phyloP scores from a whole-genome alignment of 2,113 vertebrate species.

The Sciurus niger region DNA sequence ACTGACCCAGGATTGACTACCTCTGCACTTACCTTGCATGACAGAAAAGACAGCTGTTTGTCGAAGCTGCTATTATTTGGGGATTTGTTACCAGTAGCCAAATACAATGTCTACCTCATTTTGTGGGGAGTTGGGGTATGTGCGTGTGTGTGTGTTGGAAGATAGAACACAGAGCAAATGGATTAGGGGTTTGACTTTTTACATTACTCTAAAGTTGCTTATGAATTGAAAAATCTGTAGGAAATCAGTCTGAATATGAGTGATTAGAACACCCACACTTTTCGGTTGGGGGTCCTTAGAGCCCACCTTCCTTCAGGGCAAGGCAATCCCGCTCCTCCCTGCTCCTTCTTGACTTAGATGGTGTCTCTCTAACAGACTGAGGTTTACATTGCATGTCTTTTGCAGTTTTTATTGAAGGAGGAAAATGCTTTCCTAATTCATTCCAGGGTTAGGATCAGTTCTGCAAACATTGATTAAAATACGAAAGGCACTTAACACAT shows the following conservation, averaged over 20 bases:
- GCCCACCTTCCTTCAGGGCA: neutral
- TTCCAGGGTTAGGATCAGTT: slow-evolving; percentile 45
- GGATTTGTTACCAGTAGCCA: neutral
- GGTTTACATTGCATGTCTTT: slow-evolving; percentile 18
- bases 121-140: neutral
- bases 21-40: neutral
- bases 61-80: neutral
- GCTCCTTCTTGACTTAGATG: neutral
- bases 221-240: neutral
- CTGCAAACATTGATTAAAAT: slow-evolving; percentile 42
- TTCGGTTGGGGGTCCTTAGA: neutral
- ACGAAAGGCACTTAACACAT: slow-evolving; percentile 60
- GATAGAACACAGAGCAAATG: neutral
- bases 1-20: neutral
- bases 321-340: neutral
- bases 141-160: neutral
- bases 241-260: neutral
- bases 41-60: neutral
- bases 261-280: neutral
- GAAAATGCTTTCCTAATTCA: slow-evolving; percentile 34
- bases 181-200: neutral
- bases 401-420: slow-evolving; percentile 65
- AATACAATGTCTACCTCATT: neutral
- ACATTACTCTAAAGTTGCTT: neutral
- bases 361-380: neutral